A percentile compares a stretch with the other conserved stretches of the same genome.
These are phyloP conservation scores for Equus quagga DNA, from an alignment of 2,113 vertebrate species.

Conservation along the genomic window DNA sequence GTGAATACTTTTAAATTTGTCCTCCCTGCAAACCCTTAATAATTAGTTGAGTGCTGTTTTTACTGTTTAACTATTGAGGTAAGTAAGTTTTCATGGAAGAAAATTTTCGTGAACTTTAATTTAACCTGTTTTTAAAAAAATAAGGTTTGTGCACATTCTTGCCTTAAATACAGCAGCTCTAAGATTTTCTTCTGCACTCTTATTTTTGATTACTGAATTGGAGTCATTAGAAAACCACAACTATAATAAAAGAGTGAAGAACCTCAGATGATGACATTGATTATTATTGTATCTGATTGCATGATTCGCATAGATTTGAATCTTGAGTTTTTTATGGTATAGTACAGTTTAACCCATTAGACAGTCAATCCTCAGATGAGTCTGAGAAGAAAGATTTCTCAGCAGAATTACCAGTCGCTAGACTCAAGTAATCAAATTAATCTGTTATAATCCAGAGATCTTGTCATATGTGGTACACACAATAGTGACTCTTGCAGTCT, in stretches of 20 bases:
- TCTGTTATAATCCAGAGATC: background rate
- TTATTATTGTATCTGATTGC: background rate
- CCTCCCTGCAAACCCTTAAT: background rate
- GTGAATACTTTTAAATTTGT: conserved; percentile 80
- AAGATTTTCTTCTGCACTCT: conserved; percentile 25
- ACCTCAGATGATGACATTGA: conserved; percentile 13
- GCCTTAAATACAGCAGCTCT: background rate
- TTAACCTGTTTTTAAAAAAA: conserved; percentile 26
- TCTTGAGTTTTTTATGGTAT: background rate
- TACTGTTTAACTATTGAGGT: conserved; percentile 38
- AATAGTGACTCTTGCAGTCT: background rate
- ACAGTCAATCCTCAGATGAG: background rate
- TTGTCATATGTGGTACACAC: background rate
- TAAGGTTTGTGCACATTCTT: background rate
- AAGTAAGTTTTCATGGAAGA: background rate
- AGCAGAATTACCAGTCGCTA: background rate
- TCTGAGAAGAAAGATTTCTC: conserved; percentile 2
- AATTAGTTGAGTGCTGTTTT: conserved; percentile 26
- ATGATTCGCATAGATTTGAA: conserved; percentile 34
- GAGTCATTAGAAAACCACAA: background rate
- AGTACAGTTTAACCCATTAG: background rate
- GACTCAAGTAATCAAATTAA: conserved; percentile 10
- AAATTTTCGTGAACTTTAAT: conserved; percentile 4
- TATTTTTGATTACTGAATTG: conserved; percentile 34
- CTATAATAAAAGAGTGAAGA: background rate